phyloP scores from a whole-genome alignment of 2,797 vertebrate genomes.

The Emydoidea blandingii region DNA sequence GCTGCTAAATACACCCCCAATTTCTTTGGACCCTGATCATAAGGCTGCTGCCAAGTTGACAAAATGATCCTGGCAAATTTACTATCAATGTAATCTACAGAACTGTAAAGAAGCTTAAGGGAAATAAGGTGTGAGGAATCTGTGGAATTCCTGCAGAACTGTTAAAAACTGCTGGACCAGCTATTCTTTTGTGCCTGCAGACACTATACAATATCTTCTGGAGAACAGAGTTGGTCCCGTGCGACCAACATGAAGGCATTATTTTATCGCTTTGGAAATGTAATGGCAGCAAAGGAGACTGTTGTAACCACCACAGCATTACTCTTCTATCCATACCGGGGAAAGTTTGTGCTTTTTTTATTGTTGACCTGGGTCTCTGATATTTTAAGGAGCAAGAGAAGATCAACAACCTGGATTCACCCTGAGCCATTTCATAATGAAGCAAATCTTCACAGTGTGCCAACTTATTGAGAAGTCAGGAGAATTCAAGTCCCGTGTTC shows the following conservation, averaged over 20 bases:
- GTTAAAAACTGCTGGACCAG: neutral
- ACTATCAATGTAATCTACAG: neutral
- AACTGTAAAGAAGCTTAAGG: neutral
- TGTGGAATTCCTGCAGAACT: neutral
- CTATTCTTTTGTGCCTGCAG: neutral
- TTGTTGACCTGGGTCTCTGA: neutral
- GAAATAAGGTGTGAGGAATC: neutral
- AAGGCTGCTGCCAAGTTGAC: neutral
- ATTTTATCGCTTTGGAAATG: neutral
- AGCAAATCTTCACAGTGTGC: too few species aligned
- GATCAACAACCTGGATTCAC: too few species aligned
- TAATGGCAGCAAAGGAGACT: neutral
- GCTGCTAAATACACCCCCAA: neutral
- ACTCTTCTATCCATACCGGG: neutral
- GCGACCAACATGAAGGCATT: neutral
- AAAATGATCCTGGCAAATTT: neutral
- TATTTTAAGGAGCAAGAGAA: neutral
- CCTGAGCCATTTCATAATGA: too few species aligned
- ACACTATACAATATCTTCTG: neutral
- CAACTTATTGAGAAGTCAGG: too few species aligned
- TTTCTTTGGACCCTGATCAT: neutral
- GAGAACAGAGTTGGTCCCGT: neutral
- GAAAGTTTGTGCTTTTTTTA: neutral
- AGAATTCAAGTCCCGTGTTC: too few species aligned
- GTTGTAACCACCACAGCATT: too few species aligned